phyloP scores from a whole-genome alignment of 2,113 vertebrate genomes.

The Platichthys stellatus region DNA sequence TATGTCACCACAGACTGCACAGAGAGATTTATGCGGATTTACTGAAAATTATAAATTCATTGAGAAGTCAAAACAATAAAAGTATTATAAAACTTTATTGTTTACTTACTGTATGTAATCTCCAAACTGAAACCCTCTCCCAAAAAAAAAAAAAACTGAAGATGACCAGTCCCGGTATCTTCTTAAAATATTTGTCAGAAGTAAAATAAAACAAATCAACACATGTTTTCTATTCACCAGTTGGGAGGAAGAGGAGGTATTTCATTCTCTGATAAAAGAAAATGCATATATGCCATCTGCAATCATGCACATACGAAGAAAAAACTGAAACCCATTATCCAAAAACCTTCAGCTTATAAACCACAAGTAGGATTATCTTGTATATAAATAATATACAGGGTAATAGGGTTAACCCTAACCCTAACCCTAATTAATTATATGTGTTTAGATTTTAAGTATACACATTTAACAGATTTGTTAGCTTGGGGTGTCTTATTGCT shows the following conservation, averaged over 20 bases:
- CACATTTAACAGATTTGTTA: conserved; percentile 7
- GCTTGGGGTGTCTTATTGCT: neutral
- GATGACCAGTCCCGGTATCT: conserved; percentile 7
- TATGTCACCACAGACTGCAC: neutral
- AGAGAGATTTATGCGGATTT: neutral
- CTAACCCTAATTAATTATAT: neutral
- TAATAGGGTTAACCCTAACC: no score
- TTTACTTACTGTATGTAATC: conserved; percentile 35
- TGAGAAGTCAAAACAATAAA: conserved; percentile 33
- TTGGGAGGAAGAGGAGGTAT: conserved; percentile 3
- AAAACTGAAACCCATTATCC: neutral
- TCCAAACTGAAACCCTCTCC: conserved; percentile 41
- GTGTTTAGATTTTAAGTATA: conserved; percentile 18
- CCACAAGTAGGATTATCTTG: conserved; percentile 11
- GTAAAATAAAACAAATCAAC: conserved; percentile 46
- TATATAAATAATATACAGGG: conserved; percentile 26
- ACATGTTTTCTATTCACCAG: conserved; percentile 23
- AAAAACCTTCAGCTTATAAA: neutral
- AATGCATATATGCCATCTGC: conserved; percentile 28
- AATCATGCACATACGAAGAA: conserved; percentile 20
- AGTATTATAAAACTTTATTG: conserved; percentile 75
- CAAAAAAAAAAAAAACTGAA: conserved; percentile 37
- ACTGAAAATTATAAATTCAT: neutral
- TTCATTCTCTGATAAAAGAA: conserved; percentile 20
- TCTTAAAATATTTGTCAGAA: conserved; percentile 33